Evolutionary conservation across 2,797 vertebrate genomes (phyloP).

Genomic region (Balearica regulorum): DNA sequence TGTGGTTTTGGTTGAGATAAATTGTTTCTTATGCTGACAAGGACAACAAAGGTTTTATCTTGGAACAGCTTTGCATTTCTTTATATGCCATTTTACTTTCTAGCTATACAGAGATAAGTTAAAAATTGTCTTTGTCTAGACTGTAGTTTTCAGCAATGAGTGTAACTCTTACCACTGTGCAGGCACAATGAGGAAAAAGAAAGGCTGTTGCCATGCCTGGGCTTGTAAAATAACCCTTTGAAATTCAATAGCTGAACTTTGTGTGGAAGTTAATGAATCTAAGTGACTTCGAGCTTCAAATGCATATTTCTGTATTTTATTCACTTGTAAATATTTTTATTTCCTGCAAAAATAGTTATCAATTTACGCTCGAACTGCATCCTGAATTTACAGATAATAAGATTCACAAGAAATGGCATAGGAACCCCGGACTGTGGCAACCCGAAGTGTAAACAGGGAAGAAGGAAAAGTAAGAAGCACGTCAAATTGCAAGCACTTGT

Average conservation of each 20-base stretch:
- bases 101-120: neutral
- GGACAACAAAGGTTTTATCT: neutral
- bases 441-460: neutral
- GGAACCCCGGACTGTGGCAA: neutral
- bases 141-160: neutral
- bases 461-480: neutral
- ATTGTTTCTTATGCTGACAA: neutral
- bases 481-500: neutral
- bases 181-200: neutral
- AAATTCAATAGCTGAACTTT: conserved; percentile 2
- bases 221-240: conserved; percentile 9
- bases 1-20: neutral
- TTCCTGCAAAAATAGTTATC: neutral
- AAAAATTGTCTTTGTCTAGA: neutral
- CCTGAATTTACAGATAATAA: neutral
- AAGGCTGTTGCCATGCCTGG: neutral
- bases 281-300: neutral
- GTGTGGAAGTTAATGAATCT: neutral
- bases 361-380: neutral
- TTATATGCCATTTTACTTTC: neutral
- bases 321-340: neutral
- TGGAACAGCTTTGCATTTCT: neutral
- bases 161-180: neutral
- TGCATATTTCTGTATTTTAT: neutral
- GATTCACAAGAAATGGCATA: neutral